A percentile compares a stretch with the other conserved stretches of the same genome.
Evolutionary conservation across 2,113 vertebrate genomes (phyloP).

Genomic region (Bettongia penicillata): DNA sequence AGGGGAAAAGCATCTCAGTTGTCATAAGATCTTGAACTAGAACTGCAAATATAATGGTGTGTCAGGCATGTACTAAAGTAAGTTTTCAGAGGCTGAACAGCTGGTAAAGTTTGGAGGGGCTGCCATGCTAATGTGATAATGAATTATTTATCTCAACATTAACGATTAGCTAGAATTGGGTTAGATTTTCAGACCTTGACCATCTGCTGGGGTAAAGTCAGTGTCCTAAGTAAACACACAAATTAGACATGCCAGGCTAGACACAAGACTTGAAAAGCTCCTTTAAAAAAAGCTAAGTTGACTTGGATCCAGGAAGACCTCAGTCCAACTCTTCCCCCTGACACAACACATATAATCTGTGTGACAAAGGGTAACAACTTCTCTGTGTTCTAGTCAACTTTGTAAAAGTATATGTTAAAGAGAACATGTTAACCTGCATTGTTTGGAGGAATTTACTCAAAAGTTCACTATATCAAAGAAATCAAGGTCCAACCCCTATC

Average conservation of each 20-base stretch:
- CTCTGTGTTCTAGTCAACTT: background rate
- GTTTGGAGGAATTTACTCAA: background rate
- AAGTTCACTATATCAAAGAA: background rate
- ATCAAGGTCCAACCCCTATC: background rate
- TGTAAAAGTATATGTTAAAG: background rate
- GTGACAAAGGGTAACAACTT: background rate
- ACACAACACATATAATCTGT: background rate
- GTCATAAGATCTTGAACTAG: background rate
- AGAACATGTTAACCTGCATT: background rate
- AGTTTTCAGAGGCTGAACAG: background rate
- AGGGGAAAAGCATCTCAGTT: slow-evolving; percentile 2
- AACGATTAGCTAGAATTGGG: slow-evolving; percentile 46
- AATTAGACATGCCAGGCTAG: slow-evolving; percentile 26
- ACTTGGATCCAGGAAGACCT: background rate
- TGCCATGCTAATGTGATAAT: background rate
- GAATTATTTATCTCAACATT: slow-evolving; percentile 23
- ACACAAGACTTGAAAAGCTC: background rate
- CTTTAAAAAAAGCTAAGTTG: background rate
- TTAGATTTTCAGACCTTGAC: slow-evolving; percentile 39
- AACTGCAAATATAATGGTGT: background rate
- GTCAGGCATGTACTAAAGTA: background rate
- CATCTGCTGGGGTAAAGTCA: slow-evolving; percentile 33
- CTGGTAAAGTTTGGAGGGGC: slow-evolving; percentile 21
- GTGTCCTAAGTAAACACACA: slow-evolving; percentile 33
- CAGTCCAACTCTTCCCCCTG: background rate